These are phyloP conservation scores for Ganaspis brasiliensis DNA, from an alignment of 2,888 invertebrate species.

Conservation along the genomic window DNA sequence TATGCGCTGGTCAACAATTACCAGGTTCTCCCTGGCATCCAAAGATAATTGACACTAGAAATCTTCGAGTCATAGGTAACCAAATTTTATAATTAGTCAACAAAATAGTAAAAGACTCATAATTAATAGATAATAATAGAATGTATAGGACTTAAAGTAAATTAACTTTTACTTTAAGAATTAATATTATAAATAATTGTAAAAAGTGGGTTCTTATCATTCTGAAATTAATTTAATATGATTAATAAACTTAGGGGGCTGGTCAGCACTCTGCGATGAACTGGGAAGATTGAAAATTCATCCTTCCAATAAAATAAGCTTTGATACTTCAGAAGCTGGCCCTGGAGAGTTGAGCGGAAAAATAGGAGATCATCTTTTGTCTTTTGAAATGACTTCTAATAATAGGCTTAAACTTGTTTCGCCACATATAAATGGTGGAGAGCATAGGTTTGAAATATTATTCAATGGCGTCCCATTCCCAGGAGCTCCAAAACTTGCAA, in stretches of 20 bases:
- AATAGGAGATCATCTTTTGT: slow-evolving; percentile 81
- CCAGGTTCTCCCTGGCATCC: slow-evolving; percentile 93
- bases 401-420: slow-evolving; percentile 73
- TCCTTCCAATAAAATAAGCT: slow-evolving; percentile 88
- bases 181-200: no score
- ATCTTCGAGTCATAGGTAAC: slow-evolving; percentile 82
- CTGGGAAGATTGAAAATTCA: slow-evolving; percentile 86
- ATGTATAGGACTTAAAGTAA: no score
- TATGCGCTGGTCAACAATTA: slow-evolving; percentile 83
- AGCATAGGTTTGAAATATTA: slow-evolving; percentile 82
- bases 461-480: slow-evolving; percentile 83
- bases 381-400: slow-evolving; percentile 77
- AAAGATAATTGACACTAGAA: slow-evolving; percentile 83
- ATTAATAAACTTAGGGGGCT: slow-evolving; percentile 86
- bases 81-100: neutral
- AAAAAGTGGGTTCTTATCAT: no score
- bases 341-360: slow-evolving; percentile 90
- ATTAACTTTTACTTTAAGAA: no score
- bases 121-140: no score
- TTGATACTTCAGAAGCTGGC: slow-evolving; percentile 94
- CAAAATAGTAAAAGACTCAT: no score
- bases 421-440: slow-evolving; percentile 72
- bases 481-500: slow-evolving; percentile 77
- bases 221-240: neutral
- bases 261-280: slow-evolving; percentile 91